Conservation (phyloP, 2,113 vertebrate genomes). For the Stercorarius parasiticus region DNA sequence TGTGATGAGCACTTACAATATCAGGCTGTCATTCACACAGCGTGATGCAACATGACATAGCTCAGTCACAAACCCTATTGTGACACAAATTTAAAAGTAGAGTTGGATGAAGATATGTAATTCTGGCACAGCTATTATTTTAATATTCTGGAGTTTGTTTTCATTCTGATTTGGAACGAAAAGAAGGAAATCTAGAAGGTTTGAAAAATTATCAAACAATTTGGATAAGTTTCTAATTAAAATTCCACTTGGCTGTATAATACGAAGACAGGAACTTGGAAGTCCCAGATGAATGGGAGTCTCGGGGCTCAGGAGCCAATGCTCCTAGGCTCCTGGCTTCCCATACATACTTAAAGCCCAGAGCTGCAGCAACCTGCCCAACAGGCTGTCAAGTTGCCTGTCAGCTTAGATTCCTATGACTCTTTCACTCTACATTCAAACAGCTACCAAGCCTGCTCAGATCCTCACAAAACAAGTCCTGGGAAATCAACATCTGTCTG, state of each 20-base stretch:
- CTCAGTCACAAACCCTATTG: conserved; percentile 4
- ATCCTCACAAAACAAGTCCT: background rate
- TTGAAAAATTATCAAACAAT: conserved; percentile 41
- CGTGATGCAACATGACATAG: conserved; percentile 26
- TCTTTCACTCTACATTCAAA: background rate
- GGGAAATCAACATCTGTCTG: background rate
- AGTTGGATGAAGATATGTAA: background rate
- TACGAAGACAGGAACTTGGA: background rate
- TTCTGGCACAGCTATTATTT: background rate
- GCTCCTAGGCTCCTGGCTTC: background rate
- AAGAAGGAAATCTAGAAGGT: conserved; percentile 17
- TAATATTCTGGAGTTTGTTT: conserved; percentile 50
- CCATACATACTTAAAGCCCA: background rate
- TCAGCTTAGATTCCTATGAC: background rate
- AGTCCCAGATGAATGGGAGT: conserved; percentile 12
- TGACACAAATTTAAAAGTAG: conserved; percentile 14
- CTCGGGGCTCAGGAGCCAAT: background rate
- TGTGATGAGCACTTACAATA: background rate
- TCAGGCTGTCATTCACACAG: conserved; percentile 40
- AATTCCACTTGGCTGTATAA: conserved; percentile 17
- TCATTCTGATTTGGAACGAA: conserved; percentile 31
- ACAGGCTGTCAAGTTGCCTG: background rate
- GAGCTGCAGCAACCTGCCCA: background rate
- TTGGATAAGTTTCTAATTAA: conserved; percentile 15
- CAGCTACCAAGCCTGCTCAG: background rate